phyloP scores from a whole-genome alignment of 2,113 vertebrate species.

The Ciconia stormi region DNA sequence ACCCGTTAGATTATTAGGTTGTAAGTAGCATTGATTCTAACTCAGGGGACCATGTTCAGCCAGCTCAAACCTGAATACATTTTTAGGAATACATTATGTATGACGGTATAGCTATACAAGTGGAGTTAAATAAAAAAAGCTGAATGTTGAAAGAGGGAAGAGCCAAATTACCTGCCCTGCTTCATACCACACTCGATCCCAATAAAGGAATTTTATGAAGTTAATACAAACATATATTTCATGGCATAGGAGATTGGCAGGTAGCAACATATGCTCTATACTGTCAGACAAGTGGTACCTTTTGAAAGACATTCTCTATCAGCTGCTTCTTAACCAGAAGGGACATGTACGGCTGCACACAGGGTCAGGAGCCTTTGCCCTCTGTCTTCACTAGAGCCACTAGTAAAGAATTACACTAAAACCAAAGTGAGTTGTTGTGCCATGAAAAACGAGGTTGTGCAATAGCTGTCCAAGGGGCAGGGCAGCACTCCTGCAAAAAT shows the following conservation, averaged over 20 bases:
- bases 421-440: neutral
- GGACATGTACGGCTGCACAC: rapidly evolving
- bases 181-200: rapidly evolving
- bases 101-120: neutral
- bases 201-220: neutral
- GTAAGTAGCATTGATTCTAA: neutral
- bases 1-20: neutral
- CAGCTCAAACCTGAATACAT: neutral
- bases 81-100: neutral
- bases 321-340: neutral
- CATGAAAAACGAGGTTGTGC: neutral
- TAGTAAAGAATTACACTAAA: neutral
- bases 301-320: neutral
- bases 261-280: neutral
- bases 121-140: neutral
- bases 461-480: neutral
- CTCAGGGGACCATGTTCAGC: neutral
- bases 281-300: neutral
- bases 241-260: neutral
- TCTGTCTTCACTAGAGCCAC: neutral
- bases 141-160: neutral
- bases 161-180: neutral
- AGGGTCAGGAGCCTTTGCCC: neutral
- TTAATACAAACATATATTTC: neutral
- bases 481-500: neutral